phyloP scores from a whole-genome alignment of 2,888 invertebrate species.

The Mesopsocus fuscifrons region DNA sequence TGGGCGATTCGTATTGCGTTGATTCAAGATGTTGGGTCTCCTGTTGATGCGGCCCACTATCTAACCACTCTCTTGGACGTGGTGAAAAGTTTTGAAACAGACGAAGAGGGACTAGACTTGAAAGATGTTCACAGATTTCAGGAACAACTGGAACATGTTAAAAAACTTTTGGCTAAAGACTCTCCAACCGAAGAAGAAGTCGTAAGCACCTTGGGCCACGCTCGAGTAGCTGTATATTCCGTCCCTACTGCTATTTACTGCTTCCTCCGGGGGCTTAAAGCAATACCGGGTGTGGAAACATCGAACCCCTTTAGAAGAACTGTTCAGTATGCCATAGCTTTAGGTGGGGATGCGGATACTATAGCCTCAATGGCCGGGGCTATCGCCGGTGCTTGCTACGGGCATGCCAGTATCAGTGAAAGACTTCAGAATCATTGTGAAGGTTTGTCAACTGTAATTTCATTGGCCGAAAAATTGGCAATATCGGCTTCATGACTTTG shows the following conservation, averaged over 20 bases:
- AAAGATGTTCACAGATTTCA: constrained; percentile 30
- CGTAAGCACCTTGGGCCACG: constrained; percentile 34
- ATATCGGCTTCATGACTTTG: too few species aligned
- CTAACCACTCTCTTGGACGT: background rate
- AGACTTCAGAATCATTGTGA: constrained; percentile 39
- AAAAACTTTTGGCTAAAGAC: constrained; percentile 28
- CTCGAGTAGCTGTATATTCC: constrained; percentile 41
- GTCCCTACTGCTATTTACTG: constrained; percentile 54
- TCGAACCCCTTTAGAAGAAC: constrained; percentile 40
- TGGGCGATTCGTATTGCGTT: constrained; percentile 37
- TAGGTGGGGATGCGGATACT: constrained; percentile 63
- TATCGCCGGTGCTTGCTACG: constrained; percentile 46
- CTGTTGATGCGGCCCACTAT: constrained; percentile 23
- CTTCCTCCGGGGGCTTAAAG: constrained; percentile 35
- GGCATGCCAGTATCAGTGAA: constrained; percentile 31
- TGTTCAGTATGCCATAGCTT: constrained; percentile 44
- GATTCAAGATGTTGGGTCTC: constrained; percentile 24
- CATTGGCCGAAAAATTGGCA: too few species aligned
- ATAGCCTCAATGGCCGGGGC: constrained; percentile 57
- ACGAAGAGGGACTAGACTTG: constrained; percentile 33
- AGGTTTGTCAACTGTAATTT: too few species aligned
- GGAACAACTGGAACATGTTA: constrained; percentile 31
- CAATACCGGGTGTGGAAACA: constrained; percentile 30
- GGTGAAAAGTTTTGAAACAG: constrained; percentile 28
- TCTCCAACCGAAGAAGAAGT: constrained; percentile 30